Base-by-base conservation (phyloP, 2,113 vertebrate genomes). In the Phrynosoma platyrhinos region DNA sequence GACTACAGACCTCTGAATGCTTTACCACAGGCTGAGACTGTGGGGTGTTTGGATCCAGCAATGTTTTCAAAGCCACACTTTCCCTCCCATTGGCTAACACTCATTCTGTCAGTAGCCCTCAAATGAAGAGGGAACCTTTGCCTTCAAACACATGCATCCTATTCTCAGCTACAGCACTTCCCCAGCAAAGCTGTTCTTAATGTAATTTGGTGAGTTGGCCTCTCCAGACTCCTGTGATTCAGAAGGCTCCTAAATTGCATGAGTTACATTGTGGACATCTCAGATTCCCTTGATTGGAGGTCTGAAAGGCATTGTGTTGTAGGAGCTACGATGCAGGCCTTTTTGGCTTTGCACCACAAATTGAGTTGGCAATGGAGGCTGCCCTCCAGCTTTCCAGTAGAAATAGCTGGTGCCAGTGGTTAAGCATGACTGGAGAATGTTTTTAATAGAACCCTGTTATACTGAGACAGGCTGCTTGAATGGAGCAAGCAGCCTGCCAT, bases 381-480 rank as follows among this genome's bases (percentile, higher is more conserved):
- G 0, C 32, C 0, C 0, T 32, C 55, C 5, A 40, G 80, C 53
- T 36, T 82, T 76, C 52, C 9, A 75, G 27, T 14, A 64, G 88
- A 90, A 77, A 85, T 18, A 77, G 52, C 18, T 58, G 68, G 82
- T 0, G 0, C 40, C 77, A 0, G 0, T 42, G 77, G 47, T 32
- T 81, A 9, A 1, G 23, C 0, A 55, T 27, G 6, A 36, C 81
- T 72, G 16, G 20, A 62, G 16, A 42, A 81, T 1, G 25, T 14
- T 40, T 25, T 88, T 55, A 4, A 86, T 82, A 7, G 55, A 4
- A 9, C n/a, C 0, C 4, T n/a, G 1, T 32, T 62, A 3, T 18
- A 2, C 18, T 6, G 77, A 66, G 27, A 75, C 20, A 85, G 0
- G 0, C 47, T 47, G 47, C 47, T 53, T 80, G 88, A 25, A 88